A percentile compares a stretch with the other conserved stretches of the same genome.
These are phyloP conservation scores for Cephus spinipes DNA, from an alignment of 2,888 invertebrate species.

Conservation along the genomic window DNA sequence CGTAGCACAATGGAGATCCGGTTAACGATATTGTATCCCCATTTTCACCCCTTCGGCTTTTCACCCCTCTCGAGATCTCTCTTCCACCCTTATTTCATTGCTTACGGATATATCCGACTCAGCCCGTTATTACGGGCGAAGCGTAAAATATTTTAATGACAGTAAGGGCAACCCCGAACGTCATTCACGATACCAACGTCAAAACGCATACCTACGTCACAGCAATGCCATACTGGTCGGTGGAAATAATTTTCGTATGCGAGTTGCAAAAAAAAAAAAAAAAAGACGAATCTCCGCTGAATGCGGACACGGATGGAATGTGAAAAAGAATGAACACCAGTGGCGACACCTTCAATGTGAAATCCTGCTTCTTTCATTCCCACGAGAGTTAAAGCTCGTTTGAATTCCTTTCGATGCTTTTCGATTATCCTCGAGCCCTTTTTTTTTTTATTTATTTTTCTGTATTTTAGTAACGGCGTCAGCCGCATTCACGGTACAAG, in stretches of 20 bases:
- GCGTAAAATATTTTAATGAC: slow-evolving; percentile 18
- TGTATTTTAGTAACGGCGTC: background rate
- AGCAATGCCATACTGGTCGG: background rate
- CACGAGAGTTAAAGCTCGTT: background rate
- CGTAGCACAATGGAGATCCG: slow-evolving; percentile 2
- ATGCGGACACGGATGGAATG: background rate
- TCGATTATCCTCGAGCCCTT: background rate
- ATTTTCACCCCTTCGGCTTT: background rate
- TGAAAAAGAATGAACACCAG: background rate
- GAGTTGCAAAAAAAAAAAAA: too few species aligned
- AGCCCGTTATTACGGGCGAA: background rate
- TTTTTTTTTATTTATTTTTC: background rate
- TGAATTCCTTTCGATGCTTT: background rate
- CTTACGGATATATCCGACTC: background rate
- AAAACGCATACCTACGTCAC: background rate
- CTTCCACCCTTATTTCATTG: slow-evolving; percentile 7
- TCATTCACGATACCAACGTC: background rate
- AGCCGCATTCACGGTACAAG: background rate
- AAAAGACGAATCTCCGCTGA: background rate
- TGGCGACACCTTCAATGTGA: background rate
- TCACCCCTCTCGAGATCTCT: background rate
- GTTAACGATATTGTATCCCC: slow-evolving; percentile 13
- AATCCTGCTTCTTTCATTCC: background rate
- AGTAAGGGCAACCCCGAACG: background rate
- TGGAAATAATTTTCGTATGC: background rate